Evolutionary conservation across 2,888 invertebrate species (phyloP).

Genomic region (Plutella xylostella): DNA sequence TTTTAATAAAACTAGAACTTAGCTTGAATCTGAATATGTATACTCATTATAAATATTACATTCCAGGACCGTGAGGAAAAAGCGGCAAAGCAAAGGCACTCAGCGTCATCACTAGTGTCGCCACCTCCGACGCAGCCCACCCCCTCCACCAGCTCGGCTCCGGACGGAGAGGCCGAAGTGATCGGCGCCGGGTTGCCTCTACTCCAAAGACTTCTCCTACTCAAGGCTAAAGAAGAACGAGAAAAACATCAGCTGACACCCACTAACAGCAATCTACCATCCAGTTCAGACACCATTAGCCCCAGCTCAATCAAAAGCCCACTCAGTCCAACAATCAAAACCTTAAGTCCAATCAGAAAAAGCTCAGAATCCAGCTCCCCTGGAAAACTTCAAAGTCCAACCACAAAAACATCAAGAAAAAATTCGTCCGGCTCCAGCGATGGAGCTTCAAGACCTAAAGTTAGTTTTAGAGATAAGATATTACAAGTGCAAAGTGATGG

Average conservation of each 20-base stretch:
- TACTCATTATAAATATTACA: constrained; percentile 5
- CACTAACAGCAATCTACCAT: constrained; percentile 54
- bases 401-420: constrained; percentile 56
- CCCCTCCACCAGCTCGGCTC: constrained; percentile 72
- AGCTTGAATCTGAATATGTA: too few relatives aligned
- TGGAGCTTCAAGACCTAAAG: constrained; percentile 62
- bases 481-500: constrained; percentile 69
- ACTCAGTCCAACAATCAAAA: constrained; percentile 60
- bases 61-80: constrained; percentile 63
- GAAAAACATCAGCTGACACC: constrained; percentile 61
- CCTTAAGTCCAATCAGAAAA: constrained; percentile 60
- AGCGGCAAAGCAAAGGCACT: constrained; percentile 55
- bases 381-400: constrained; percentile 59
- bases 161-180: constrained; percentile 70
- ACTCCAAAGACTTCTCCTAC: constrained; percentile 77
- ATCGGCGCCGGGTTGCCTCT: constrained; percentile 80
- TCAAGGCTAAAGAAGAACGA: constrained; percentile 81
- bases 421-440: constrained; percentile 61
- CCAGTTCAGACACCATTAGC: constrained; percentile 63
- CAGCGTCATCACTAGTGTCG: constrained; percentile 43
- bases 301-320: constrained; percentile 64
- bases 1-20: too few relatives aligned
- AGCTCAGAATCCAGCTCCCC: constrained; percentile 61
- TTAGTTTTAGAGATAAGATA: constrained; percentile 73
- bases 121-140: constrained; percentile 66